Base-by-base conservation (phyloP, 2,888 invertebrate genomes). In the Blastobasis lacticolella region DNA sequence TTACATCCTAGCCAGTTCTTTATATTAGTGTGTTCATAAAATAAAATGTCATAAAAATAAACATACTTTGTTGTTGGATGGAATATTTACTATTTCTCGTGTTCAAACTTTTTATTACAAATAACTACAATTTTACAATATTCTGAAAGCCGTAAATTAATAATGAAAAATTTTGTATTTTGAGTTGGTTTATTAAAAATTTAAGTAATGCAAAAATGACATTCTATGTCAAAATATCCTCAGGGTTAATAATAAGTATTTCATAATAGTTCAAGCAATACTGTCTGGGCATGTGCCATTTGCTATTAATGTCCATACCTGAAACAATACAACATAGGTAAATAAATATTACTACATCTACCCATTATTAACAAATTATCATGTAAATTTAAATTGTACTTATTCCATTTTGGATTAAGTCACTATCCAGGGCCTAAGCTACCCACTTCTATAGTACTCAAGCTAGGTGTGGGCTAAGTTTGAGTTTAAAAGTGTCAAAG, bases 271-370 rank as follows among this genome's bases (percentile, higher is more conserved):
- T 55, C 46, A 52, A 48, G 59, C 61, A 10, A 42, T 10, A 42
- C 54, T 48, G 46, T 45, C 46, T 40, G 10, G 10, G 41, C 37
- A 37, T 42, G 44, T n/a, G 7, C n/a, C 41, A 6, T 48, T 45
- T 54, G 49, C 57, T 62, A 23, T 70, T 86, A 89, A 70, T 89
- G 89, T 54, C 89, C 89, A 68, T 89, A 89, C 68, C 89, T 89
- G 83, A 89, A 66, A 59, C 63, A 52, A 44, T 7, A 42, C 50
- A 41, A 10, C 10, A 45, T 42, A 23, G 23, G 23, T 23, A 23
- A 23, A 23, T 23, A 23, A 23, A 23, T 23, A 23, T 23, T 23
- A 23, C 23, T 23, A 23, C 23, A 23, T 23, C 23, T 23, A 23
- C 23, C 23, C 23, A 23, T 23, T 23, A 23, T 23, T 23, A 23